Base-by-base conservation (phyloP, 2,888 invertebrate genomes). In the Drosophila borealis region DNA sequence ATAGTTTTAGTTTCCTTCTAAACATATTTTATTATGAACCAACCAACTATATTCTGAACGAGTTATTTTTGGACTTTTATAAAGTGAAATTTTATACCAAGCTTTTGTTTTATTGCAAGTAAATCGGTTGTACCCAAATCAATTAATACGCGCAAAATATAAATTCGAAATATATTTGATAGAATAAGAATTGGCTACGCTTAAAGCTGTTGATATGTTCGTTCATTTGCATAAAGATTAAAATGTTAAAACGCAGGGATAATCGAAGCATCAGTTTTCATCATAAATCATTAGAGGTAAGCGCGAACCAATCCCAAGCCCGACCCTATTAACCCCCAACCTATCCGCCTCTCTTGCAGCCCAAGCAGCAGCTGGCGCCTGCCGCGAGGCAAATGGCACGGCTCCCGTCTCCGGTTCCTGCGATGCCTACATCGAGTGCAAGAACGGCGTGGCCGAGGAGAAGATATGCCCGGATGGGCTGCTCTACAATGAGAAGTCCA, bases 401-500 rank as follows among this genome's bases (percentile, higher is more conserved):
- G 95, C 94, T 80, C 93, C 96, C 0, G 94, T 95, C 0, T 90
- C 94, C 0, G 94, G 94, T 10, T 95, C 96, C 89, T 97, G 96
- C 86, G 97, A 97, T 87, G 94, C 94, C 81, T 96, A 96, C 87
- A 93, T 95, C 62, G 95, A 96, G 89, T 96, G 96, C 89, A 92
- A 93, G 70, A 94, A 97, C 78, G 97, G 97, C 17, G 94, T 95
- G 4, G 93, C 95, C 0, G 95, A 95, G 89, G 95, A 96, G 90
- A 96, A 96, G 85, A 91, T 95, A 4, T 97, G 97, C 75, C 96
- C 97, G 0, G 97, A 97, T 87, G 97, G 97, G 41, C 93, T 97
- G 19, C 93, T 96, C 0, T 97, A 95, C 93, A 96, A 97, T 89
- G 94, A 96, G 5, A 94, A 95, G 50, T 94, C 94, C 21, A 94